Percentiles rank a stretch among this genome's conserved stretches.
These are phyloP conservation scores for Aricia artaxerxes DNA, from an alignment of 2,888 invertebrate genomes.

Conservation along the genomic window DNA sequence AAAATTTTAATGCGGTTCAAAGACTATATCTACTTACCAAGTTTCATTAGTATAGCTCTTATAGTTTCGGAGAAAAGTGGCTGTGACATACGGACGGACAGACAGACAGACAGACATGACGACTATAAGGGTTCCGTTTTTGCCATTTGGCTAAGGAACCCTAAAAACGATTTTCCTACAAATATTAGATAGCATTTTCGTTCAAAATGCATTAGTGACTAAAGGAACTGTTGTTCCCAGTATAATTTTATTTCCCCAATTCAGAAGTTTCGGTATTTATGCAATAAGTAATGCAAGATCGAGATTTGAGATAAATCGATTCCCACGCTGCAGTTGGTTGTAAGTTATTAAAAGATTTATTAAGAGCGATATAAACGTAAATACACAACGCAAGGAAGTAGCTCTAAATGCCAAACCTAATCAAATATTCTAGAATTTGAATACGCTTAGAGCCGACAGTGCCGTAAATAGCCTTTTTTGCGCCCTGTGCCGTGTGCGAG, in stretches of 20 bases:
- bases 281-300: background rate
- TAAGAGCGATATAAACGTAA: conserved; percentile 22
- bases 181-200: background rate
- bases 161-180: no score
- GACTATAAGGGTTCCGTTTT: no score
- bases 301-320: background rate
- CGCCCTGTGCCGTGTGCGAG: no score
- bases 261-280: background rate
- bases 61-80: no score
- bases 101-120: no score
- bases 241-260: background rate
- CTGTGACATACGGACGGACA: no score
- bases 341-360: conserved; percentile 3
- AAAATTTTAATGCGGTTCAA: no score
- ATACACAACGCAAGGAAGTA: background rate
- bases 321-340: background rate
- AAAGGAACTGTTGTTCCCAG: background rate
- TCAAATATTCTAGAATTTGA: background rate
- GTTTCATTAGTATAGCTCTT: no score
- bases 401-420: conserved; percentile 23
- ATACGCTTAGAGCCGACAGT: background rate
- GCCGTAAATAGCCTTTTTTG: no score
- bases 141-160: no score
- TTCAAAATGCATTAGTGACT: background rate
- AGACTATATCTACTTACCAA: no score